phyloP scores from a whole-genome alignment of 2,888 invertebrate genomes.

The Conistra vaccinii region DNA sequence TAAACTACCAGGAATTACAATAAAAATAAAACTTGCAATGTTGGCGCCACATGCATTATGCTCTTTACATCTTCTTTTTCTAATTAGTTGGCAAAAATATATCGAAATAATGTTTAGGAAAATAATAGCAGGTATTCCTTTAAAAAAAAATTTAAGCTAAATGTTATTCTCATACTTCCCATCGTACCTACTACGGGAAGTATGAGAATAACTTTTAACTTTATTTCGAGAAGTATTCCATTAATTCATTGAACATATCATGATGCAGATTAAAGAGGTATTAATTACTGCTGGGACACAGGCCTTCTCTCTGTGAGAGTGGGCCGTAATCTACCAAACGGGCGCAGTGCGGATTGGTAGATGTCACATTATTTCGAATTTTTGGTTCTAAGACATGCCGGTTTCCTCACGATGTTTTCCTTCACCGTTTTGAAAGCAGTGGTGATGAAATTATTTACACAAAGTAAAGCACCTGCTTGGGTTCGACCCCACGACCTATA shows the following conservation, averaged over 20 bases:
- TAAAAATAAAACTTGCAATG: conserved; percentile 23
- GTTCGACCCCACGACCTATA: no score
- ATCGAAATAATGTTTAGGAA: neutral
- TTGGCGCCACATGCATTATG: conserved; percentile 27
- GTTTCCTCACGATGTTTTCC: no score
- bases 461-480: no score
- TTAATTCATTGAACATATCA: neutral
- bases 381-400: no score
- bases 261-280: neutral
- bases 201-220: neutral
- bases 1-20: conserved; percentile 1
- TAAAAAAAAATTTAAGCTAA: neutral
- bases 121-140: neutral
- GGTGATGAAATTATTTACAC: no score
- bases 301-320: no score
- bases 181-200: neutral
- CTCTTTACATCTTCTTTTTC: conserved; percentile 14
- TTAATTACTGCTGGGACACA: no score
- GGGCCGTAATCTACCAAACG: no score
- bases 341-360: no score
- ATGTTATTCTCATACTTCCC: no score
- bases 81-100: conserved; percentile 2
- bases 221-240: neutral
- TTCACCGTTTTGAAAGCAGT: no score
- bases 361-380: no score